Base-by-base conservation (phyloP, 2,888 invertebrate genomes). In the Lepidocyrtoides sp. region DNA sequence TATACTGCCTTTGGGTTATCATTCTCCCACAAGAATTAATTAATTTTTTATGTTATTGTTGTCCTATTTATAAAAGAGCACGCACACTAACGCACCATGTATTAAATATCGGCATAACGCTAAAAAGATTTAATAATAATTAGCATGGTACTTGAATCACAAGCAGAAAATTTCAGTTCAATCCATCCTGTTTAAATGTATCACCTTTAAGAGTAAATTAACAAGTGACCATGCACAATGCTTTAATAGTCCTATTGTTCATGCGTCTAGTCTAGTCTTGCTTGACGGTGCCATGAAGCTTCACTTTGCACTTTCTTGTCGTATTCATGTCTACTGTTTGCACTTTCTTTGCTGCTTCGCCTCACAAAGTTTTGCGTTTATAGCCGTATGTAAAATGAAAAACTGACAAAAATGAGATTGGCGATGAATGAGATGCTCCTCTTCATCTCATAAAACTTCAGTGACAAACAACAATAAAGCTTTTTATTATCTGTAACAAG, bases 1-100 rank as follows among this genome's bases (percentile, higher is more conserved):
- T 86, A 44, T 36, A 86, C 29, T 86, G 91, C 44, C 86, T 81
- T 32, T 91, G 91, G 17, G 86, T 91, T 48, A 91, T 91, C 91
- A 91, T 91, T 81, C 54, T 85, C 48, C 3, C 48, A 48, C 48
- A 48, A 12, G 2, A 60, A 60, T 23, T 60, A 60, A n/a, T n/a
- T 48, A 12, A 48, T 48, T 48, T 12, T 54, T 20, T 41, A 14
- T 72, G 12, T 29, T 41, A 41, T 72, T 69, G n/a, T 10, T 51
- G 12, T 79, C 8, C 41, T 54, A 57, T 79, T 32, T 54, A 10
- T 29, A 7, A n/a, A 10, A 4, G n/a, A n/a, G n/a, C n/a, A n/a
- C n/a, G n/a, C n/a, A n/a, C n/a, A n/a, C n/a, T n/a, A n/a, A 36
- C 29, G 54, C 51, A 57, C 54, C 79, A 57, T 51, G 79, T 32